Evolutionary conservation across 2,113 vertebrate genomes (phyloP).

Genomic region (Labeo rohita): DNA sequence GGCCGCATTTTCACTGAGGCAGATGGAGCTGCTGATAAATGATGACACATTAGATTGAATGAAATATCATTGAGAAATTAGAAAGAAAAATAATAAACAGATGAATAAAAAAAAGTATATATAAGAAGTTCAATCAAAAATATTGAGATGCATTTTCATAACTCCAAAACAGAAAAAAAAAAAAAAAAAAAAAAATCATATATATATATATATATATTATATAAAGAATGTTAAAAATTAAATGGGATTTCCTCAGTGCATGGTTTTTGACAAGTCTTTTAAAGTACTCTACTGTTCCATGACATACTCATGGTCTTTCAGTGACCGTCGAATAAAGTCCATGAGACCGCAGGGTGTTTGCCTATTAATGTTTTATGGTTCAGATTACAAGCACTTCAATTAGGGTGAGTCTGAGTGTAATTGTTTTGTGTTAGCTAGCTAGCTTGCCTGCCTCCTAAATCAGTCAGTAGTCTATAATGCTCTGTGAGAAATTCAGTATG

Average conservation of each 20-base stretch:
- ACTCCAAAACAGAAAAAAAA: neutral
- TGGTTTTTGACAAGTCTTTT: neutral
- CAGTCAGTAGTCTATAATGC: neutral
- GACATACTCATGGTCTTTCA: neutral
- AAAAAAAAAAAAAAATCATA: no score
- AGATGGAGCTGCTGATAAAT: conserved; percentile 17
- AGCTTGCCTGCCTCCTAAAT: neutral
- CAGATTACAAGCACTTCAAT: neutral
- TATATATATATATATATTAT: neutral
- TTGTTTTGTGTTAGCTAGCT: conserved; percentile 14
- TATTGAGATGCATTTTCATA: neutral
- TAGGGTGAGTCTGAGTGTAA: neutral
- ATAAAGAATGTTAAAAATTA: neutral
- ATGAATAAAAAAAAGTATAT: neutral
- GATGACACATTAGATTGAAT: neutral
- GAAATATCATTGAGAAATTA: neutral
- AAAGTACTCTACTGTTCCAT: neutral
- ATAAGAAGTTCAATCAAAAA: no score
- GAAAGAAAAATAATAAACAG: neutral
- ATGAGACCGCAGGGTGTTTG: neutral
- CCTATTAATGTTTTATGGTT: neutral
- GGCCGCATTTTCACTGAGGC: neutral
- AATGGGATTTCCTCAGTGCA: neutral
- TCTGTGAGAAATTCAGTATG: neutral
- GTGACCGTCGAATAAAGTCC: neutral